Conservation (phyloP, 2,888 invertebrate genomes). For the Sipha maydis region DNA sequence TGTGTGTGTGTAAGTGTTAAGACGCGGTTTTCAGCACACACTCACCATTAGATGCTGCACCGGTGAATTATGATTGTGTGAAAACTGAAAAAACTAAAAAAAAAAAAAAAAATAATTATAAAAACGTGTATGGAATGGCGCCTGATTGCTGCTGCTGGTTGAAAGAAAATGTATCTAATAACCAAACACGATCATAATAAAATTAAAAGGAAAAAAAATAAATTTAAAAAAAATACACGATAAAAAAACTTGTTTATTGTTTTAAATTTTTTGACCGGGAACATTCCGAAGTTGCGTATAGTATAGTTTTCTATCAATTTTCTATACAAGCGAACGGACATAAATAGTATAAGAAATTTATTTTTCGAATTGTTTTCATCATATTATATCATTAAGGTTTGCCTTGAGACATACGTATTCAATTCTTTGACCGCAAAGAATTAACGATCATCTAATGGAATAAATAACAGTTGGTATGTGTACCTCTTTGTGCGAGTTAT, state of each 20-base stretch:
- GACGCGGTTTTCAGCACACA: neutral
- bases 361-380: neutral
- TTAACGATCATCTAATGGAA: neutral
- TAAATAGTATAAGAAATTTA: slow-evolving; percentile 24
- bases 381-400: neutral
- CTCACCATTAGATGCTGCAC: neutral
- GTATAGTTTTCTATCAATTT: neutral
- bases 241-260: slow-evolving; percentile 37
- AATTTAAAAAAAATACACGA: neutral
- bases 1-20: neutral
- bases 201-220: neutral
- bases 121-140: neutral
- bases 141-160: neutral
- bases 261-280: slow-evolving; percentile 1
- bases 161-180: slow-evolving; percentile 4
- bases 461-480: neutral
- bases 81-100: neutral
- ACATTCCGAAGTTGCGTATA: slow-evolving; percentile 29
- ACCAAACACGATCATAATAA: neutral
- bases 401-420: neutral
- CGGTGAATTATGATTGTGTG: slow-evolving; percentile 13
- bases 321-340: neutral
- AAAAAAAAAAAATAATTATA: neutral
- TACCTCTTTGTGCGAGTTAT: neutral
- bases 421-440: slow-evolving; percentile 1